Percentiles rank a stretch among this genome's conserved stretches.
phyloP scores from a whole-genome alignment of 1,140 invertebrate species.

The Linepithema humile region DNA sequence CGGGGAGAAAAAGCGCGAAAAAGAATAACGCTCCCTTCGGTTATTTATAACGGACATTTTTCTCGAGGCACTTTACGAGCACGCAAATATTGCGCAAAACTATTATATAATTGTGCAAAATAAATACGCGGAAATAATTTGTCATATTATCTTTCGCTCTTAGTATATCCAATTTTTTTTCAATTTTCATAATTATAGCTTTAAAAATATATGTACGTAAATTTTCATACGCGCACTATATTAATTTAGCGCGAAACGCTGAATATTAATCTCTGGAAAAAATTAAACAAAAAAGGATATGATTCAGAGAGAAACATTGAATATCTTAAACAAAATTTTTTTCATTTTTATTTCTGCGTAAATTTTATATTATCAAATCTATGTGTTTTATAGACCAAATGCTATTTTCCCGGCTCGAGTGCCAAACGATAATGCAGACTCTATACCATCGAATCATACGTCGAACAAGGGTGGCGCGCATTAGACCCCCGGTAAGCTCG shows the following conservation, averaged over 20 bases:
- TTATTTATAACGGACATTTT: constrained; percentile 59
- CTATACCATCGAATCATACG: constrained; percentile 27
- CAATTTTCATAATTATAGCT: no score
- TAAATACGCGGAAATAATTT: background rate
- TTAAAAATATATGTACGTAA: no score
- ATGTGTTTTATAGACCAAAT: background rate
- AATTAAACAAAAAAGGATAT: no score
- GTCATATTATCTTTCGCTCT: no score
- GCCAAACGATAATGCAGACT: constrained; percentile 55
- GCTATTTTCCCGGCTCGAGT: constrained; percentile 21
- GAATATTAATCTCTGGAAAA: no score
- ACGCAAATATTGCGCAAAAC: background rate
- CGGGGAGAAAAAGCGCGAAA: background rate
- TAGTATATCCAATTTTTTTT: no score
- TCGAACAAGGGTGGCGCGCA: constrained; percentile 57
- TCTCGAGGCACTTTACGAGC: constrained; percentile 29
- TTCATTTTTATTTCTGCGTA: background rate
- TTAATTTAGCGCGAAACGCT: no score
- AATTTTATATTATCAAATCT: background rate
- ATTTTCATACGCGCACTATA: no score
- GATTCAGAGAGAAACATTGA: background rate
- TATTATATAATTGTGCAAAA: background rate
- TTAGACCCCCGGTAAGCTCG: constrained; percentile 64
- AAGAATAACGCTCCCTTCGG: constrained; percentile 33
- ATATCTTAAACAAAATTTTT: background rate